Base-by-base conservation (phyloP, 2,113 vertebrate species). In the Bungarus multicinctus region DNA sequence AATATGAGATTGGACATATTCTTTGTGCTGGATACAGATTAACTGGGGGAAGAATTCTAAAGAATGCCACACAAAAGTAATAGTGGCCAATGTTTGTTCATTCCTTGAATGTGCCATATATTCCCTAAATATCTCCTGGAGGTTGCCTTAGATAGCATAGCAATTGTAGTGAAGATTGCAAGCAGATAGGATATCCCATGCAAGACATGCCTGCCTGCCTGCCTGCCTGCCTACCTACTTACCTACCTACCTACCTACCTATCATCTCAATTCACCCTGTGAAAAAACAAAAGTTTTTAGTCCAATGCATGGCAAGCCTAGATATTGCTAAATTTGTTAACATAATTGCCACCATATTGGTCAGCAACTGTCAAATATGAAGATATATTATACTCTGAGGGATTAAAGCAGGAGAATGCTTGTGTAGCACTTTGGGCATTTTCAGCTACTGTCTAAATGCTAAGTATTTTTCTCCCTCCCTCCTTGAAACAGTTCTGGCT, bases 341-440 rank as follows among this genome's bases (percentile, higher is more conserved):
- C 30, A 27, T 86, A 43, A 86, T 57, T 58, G 53, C 43, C 81
- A 87, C 53, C 45, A n/a, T 25, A 20, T 25, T 14, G 57, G 57
- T 89, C 57, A 60, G 45, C 45, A 89, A 60, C 39, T 89, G 89
- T 60, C 89, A 64, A 60, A 89, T 89, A 64, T 89, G 45, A 60
- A 34, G 85, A 88, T 87, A 64, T 89, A 89, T 89, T 89, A 25
- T 12, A 89, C 39, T 60, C 25, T n/a, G 43, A n/a, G 57, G 39
- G 57, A 50, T 89, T 89, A 55, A 25, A 89, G 30, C 22, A 89
- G 22, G 89, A 89, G 64, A 89, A 60, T 64, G 39, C 39, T 27
- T 64, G 57, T 45, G 58, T 47, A 64, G 89, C 43, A 90, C 43
- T 90, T 90, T 50, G 55, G 89, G 43, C 57, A 64, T 30, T 64